Percentiles rank a stretch among this genome's conserved stretches.
Conservation (phyloP, 2,113 vertebrate genomes). For the Urocynchramus pylzowi region DNA sequence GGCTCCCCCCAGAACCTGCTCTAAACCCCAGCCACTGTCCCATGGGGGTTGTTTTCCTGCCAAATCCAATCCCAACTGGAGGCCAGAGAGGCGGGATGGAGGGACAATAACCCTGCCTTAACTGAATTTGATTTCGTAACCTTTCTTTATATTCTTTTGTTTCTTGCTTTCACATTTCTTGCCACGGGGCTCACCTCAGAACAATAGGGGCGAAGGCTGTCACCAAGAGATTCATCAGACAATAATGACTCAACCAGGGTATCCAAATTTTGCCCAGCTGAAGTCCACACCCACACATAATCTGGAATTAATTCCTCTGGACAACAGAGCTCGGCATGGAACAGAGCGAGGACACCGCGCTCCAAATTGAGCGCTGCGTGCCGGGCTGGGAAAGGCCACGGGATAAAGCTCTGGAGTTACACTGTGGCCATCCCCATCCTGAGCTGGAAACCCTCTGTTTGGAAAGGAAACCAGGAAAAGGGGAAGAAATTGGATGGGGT, state of each 20-base stretch:
- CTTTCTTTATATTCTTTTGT: slow-evolving; percentile 65
- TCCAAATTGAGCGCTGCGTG: not conserved
- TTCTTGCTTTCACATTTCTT: slow-evolving; percentile 57
- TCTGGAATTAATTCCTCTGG: slow-evolving; percentile 64
- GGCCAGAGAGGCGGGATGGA: slow-evolving; percentile 1
- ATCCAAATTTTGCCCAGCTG: slow-evolving; percentile 48
- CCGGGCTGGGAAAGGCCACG: not conserved
- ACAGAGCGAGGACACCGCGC: not conserved
- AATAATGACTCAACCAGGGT: slow-evolving; percentile 55
- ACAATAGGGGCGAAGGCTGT: slow-evolving; percentile 58
- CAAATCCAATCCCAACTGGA: not conserved
- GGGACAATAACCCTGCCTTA: slow-evolving; percentile 49
- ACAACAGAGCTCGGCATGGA: slow-evolving; percentile 30
- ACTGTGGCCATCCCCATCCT: not conserved
- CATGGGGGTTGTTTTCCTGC: not conserved
- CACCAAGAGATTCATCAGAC: slow-evolving; percentile 57
- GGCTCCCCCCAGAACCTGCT: not conserved
- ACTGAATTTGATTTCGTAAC: slow-evolving; percentile 52
- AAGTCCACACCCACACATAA: slow-evolving; percentile 54
- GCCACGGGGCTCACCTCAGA: slow-evolving; percentile 62
- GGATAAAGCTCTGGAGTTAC: not conserved
- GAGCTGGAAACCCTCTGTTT: not conserved
- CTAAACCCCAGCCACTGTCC: not conserved
- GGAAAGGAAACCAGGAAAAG: not conserved
- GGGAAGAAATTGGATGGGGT: not conserved